Percentiles rank a stretch among this genome's conserved stretches.
These are phyloP conservation scores for Narcine bancroftii DNA, from an alignment of 2,113 vertebrate genomes.

Conservation along the genomic window DNA sequence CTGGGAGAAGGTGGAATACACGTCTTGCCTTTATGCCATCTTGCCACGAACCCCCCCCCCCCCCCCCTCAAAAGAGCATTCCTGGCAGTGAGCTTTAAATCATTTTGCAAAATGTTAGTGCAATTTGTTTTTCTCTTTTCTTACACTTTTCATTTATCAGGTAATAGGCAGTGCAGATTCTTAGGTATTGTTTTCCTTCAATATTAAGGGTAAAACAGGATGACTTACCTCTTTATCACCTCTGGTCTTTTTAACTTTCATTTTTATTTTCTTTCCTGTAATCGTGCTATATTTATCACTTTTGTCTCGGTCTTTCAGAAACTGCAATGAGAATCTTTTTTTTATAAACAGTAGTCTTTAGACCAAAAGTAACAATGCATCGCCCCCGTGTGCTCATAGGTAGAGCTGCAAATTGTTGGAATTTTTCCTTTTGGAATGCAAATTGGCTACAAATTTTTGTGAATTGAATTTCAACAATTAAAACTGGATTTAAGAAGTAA, in stretches of 20 bases:
- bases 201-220: background rate
- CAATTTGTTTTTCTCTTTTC: background rate
- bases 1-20: no score
- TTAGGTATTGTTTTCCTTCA: background rate
- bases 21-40: no score
- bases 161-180: background rate
- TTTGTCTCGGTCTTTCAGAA: slow-evolving; percentile 75
- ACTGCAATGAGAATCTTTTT: slow-evolving; percentile 55
- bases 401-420: slow-evolving; percentile 1
- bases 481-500: no score
- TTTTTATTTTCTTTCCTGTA: slow-evolving; percentile 84
- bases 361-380: background rate
- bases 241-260: slow-evolving; percentile 87
- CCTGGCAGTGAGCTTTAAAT: background rate
- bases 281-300: slow-evolving; percentile 83
- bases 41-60: no score
- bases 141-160: background rate
- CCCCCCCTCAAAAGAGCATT: no score
- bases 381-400: slow-evolving; percentile 10
- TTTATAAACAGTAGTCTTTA: background rate
- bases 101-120: background rate
- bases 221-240: slow-evolving; percentile 74
- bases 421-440: background rate
- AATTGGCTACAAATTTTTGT: no score
- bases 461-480: no score